phyloP scores from a whole-genome alignment of 2,113 vertebrate genomes.

The Pholis gunnellus region DNA sequence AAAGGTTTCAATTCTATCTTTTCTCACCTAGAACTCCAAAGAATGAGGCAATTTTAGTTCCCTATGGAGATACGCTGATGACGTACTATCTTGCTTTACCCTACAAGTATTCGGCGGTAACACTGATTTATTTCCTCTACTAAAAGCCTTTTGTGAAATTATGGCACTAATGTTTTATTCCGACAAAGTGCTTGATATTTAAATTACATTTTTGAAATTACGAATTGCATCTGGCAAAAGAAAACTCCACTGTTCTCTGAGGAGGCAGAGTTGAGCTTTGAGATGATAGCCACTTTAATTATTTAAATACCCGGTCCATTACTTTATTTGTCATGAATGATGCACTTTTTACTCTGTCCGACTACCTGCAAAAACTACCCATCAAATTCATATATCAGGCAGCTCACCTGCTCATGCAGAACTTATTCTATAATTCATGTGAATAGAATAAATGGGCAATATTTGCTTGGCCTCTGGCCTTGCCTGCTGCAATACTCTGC shows the following conservation, averaged over 20 bases:
- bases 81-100: conserved; percentile 30
- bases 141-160: conserved; percentile 49
- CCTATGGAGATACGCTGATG: conserved; percentile 49
- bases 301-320: conserved; percentile 63
- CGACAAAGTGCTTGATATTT: conserved; percentile 40
- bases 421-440: conserved; percentile 77
- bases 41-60: conserved; percentile 52
- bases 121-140: conserved; percentile 55
- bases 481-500: conserved; percentile 58
- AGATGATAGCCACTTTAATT: conserved; percentile 61
- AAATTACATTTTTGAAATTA: conserved; percentile 42
- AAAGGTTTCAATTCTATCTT: conserved; percentile 65
- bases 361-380: conserved; percentile 50
- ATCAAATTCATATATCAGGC: conserved; percentile 71
- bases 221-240: conserved; percentile 35
- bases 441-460: conserved; percentile 73
- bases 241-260: conserved; percentile 6
- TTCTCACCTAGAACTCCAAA: conserved; percentile 55
- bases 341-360: conserved; percentile 59
- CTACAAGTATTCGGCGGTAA: conserved; percentile 9
- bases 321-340: conserved; percentile 66
- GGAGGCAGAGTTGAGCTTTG: conserved; percentile 21
- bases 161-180: conserved; percentile 38
- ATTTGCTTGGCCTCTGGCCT: conserved; percentile 80
- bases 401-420: conserved; percentile 66